Conservation (phyloP, 2,113 vertebrate genomes). For the Callithrix jacchus region DNA sequence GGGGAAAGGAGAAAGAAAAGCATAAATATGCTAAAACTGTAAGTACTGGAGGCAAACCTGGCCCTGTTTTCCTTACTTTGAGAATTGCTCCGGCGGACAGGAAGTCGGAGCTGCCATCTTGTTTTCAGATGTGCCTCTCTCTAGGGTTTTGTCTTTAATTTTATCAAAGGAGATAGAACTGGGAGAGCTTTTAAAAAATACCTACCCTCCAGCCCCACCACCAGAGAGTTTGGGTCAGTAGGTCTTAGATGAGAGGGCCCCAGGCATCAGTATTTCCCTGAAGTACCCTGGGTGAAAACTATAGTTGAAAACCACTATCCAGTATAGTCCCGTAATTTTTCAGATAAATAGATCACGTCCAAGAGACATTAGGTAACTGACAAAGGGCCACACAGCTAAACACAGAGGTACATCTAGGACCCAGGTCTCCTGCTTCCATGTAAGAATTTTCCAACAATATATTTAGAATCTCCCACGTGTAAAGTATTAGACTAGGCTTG, state of each 20-base stretch:
- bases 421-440: not conserved
- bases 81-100: not conserved
- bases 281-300: not conserved
- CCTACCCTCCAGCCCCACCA: not conserved
- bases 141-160: not conserved
- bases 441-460: not conserved
- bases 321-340: not conserved
- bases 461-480: not conserved
- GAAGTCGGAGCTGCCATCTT: not conserved
- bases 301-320: not conserved
- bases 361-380: not conserved
- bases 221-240: not conserved
- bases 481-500: not conserved
- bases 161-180: not conserved
- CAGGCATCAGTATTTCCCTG: not conserved
- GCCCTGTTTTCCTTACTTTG: not conserved
- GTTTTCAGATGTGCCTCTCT: not conserved
- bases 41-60: not conserved
- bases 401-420: not conserved
- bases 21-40: not conserved
- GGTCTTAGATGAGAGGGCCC: not conserved
- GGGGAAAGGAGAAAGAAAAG: not conserved
- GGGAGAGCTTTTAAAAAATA: not conserved
- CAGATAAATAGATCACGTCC: not conserved
- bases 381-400: not conserved